Evolutionary conservation across 2,797 vertebrate genomes (phyloP), one percentile per base, ranked within the genome.

Genomic region (Neomorphus geoffroyi): DNA sequence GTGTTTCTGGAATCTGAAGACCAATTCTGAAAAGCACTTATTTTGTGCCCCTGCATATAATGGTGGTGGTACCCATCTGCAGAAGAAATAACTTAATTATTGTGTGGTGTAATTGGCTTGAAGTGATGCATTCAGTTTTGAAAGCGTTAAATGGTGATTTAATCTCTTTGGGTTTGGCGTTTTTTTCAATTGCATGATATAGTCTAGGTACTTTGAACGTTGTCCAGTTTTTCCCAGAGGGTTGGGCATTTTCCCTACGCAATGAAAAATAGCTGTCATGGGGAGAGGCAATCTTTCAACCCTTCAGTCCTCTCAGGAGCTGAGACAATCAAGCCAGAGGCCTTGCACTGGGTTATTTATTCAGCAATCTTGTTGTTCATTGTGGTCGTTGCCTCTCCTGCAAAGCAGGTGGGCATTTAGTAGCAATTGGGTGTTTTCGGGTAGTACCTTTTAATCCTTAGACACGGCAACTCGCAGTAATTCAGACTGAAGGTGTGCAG

Each of bases 201-300:
- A 23, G 11, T 43, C 4, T 30, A 41, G 37, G 53, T 62, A 27
- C 27, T 90, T 91, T 32, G 71, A 79, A 28, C 26, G 7, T 32
- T 89, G 51, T 21, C 46, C 74, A 43, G 37, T 73, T 89, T 84
- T 64, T 48, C 32, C 23, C 16, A 16, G 39, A 39, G 33, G 28
- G 2, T 56, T 64, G 58, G 39, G 27, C 24, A 57, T 0, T 0
- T 21, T 37, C 1, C 0, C 87, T 65, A 26, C n/a, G 18, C 33
- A 27, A 23, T 61, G 53, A 65, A 65, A 41, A 91, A 11, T 4
- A 37, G 12, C 18, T 87, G 71, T 41, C 17, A 0, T 18, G 51
- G 24, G 72, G 15, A 66, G 26, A 64, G 75, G 33, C 35, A 71
- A 30, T 17, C n/a, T 84, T 77, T 69, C 54, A 48, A 35, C 45